Evolutionary conservation across 2,888 invertebrate species (phyloP), one percentile per base, ranked within the genome.

Genomic region (Rhagonycha fulva): DNA sequence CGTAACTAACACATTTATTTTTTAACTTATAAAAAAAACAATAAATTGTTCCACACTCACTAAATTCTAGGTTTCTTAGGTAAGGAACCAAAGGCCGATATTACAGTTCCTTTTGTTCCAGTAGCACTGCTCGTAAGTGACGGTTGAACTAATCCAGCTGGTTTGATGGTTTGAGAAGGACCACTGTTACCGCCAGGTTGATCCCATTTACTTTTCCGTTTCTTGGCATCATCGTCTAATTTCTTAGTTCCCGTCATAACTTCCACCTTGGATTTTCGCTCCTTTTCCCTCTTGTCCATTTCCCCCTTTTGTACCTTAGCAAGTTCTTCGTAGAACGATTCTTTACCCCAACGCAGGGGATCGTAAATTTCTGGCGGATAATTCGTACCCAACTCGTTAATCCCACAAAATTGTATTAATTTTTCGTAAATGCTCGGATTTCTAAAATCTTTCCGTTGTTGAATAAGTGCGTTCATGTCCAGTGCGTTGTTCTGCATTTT

Each of bases 381-480:
- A 89, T 98, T 98, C 30, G 98, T 98, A 72, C 98, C 98, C 83
- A 98, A 91, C 88, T 99, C 98, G 89, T 98, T 98, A 76, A 99
- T 96, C 82, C 94, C 94, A 90, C 98, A 98, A 88, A 94, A 97
- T 82, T 96, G 94, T 81, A 99, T 96, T 1, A 99, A 89, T 86
- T 98, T 98, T 86, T 98, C 98, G 88, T 99, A 99, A 84, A 99
- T 98, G 84, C 98, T 98, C 0, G 98, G 98, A 89, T 99, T 99
- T 71, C 98, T 91, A 85, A 98, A 98, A 86, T 96, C 96, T 87
- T 98, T 98, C 80, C 96, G 92, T 81, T 94, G 93, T 85, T 98
- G 97, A 80, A 98, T 98, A 5, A 94, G 90, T 74, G 91, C 91
- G 88, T 98, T 98, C 94, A 98, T 95, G 84, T 98, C 95, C 81